phyloP scores from a whole-genome alignment of 2,113 vertebrate genomes.

The Oreochromis tanganicae region DNA sequence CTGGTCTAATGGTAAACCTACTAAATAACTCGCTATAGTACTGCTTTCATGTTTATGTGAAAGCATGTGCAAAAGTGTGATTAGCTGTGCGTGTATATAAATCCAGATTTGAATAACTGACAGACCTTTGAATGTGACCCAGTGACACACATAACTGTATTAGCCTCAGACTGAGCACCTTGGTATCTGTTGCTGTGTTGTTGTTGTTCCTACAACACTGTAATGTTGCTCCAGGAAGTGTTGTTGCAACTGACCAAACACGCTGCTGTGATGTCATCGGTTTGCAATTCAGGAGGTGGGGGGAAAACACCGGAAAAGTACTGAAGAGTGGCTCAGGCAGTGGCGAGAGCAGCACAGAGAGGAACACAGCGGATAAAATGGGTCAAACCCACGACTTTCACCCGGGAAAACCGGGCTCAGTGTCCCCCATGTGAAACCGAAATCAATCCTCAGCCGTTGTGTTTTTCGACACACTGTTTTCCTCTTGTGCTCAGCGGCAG shows the following conservation, averaged over 20 bases:
- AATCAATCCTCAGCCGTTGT: neutral
- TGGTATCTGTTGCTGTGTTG: neutral
- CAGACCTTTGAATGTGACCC: neutral
- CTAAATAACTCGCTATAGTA: neutral
- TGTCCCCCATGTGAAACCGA: neutral
- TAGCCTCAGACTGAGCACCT: neutral
- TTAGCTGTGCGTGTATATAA: neutral
- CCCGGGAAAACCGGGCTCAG: neutral
- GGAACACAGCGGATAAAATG: neutral
- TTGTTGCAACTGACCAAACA: neutral
- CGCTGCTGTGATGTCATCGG: neutral
- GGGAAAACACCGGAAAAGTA: neutral
- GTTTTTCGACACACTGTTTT: neutral
- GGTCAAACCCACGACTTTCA: neutral
- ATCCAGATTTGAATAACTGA: neutral
- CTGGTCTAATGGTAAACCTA: neutral
- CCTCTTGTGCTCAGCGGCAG: neutral
- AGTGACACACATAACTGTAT: neutral
- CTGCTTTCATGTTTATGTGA: neutral
- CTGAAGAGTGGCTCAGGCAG: neutral
- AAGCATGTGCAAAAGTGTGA: neutral
- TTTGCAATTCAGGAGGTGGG: neutral
- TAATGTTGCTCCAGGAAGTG: neutral
- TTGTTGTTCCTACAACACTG: neutral
- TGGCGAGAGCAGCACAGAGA: neutral